Conservation (phyloP, 92 coral and sea anemone species). For the Phenganax subtilis region DNA sequence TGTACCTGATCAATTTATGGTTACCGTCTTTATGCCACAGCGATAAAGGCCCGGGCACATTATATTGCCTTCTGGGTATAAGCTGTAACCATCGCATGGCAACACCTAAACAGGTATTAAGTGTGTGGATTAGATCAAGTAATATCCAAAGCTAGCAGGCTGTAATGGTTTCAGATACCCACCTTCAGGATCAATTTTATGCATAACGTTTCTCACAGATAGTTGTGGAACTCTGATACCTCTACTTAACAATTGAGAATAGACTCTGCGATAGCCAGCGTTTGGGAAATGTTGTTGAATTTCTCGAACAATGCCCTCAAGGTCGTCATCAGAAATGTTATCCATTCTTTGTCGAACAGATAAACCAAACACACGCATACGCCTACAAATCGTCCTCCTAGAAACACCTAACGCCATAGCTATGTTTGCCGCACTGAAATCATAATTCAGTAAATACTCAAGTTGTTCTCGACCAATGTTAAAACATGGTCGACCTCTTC, state of each 20-base stretch:
- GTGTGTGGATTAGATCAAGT: no score
- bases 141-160: no score
- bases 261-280: slow-evolving; percentile 12
- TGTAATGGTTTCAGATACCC: no score
- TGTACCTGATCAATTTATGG: no score
- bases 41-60: no score
- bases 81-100: no score
- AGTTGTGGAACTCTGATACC: background rate
- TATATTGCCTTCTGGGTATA: no score
- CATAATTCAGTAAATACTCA: background rate
- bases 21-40: no score
- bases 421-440: background rate
- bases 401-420: slow-evolving; percentile 18
- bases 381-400: background rate
- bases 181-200: no score
- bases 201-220: background rate
- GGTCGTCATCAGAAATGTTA: slow-evolving; percentile 1
- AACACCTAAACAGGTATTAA: no score
- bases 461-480: background rate
- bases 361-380: background rate
- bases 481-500: background rate
- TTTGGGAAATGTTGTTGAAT: slow-evolving; percentile 1
- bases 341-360: slow-evolving; percentile 3
- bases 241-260: background rate
- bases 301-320: background rate